phyloP scores from a whole-genome alignment of 2,888 invertebrate genomes.

The Watsonalla binaria region DNA sequence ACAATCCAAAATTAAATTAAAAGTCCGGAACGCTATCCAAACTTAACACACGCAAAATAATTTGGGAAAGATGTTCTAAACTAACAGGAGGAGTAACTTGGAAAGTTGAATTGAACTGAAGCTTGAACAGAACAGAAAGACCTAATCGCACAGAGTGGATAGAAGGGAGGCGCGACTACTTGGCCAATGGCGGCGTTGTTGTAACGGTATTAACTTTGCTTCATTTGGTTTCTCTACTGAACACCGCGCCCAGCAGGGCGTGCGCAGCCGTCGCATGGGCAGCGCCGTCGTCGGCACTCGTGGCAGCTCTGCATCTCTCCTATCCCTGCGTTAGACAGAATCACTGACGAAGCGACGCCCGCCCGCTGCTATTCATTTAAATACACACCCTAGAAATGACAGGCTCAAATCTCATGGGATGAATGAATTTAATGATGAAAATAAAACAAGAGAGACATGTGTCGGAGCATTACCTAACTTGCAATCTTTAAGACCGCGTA shows the following conservation, averaged over 20 bases:
- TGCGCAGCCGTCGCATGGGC: conserved; percentile 87
- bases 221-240: conserved; percentile 82
- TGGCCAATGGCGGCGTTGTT: conserved; percentile 71
- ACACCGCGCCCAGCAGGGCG: conserved; percentile 90
- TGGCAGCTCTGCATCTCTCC: conserved; percentile 65
- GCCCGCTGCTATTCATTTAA: conserved; percentile 38
- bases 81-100: conserved; percentile 61
- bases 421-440: background rate
- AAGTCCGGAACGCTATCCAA: conserved; percentile 33
- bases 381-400: conserved; percentile 37
- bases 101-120: conserved; percentile 48
- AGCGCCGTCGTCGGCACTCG: conserved; percentile 70
- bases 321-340: conserved; percentile 78
- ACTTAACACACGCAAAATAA: conserved; percentile 39
- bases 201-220: conserved; percentile 80
- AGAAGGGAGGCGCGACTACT: conserved; percentile 77
- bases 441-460: conserved; percentile 5
- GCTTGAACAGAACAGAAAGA: conserved; percentile 73
- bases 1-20: conserved; percentile 27
- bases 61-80: conserved; percentile 44
- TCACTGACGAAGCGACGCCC: conserved; percentile 62
- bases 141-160: conserved; percentile 74
- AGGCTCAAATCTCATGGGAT: conserved; percentile 12
- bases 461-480: conserved; percentile 26
- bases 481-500: background rate